Evolutionary conservation across 2,888 invertebrate species (phyloP).

Genomic region (Cryptus viduatorius): DNA sequence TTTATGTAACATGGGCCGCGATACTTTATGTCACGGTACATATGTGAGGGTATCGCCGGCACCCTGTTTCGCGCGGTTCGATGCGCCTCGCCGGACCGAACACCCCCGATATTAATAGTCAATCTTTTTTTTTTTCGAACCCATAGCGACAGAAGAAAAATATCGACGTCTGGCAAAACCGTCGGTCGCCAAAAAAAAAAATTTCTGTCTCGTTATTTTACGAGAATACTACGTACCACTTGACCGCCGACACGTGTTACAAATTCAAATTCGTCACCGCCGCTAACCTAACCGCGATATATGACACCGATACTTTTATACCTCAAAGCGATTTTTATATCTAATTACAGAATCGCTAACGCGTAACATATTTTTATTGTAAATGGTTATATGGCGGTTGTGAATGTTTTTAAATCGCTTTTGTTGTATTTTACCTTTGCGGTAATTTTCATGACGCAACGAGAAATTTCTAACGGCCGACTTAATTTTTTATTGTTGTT

Average conservation of each 20-base stretch:
- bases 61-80: conserved; percentile 31
- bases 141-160: conserved; percentile 23
- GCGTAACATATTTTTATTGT: not conserved
- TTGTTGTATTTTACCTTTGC: not conserved
- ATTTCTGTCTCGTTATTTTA: conserved; percentile 17
- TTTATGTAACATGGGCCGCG: no score
- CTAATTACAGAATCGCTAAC: conserved; percentile 28
- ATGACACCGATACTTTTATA: conserved; percentile 3
- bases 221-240: conserved; percentile 17
- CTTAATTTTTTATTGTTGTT: no score
- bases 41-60: no score
- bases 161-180: not conserved
- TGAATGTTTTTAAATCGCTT: conserved; percentile 14
- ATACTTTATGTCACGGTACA: no score
- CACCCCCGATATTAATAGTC: conserved; percentile 55
- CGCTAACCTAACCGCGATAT: conserved; percentile 18
- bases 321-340: conserved; percentile 27
- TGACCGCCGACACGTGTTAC: conserved; percentile 21
- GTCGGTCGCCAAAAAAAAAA: conserved; percentile 36
- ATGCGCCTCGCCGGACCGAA: conserved; percentile 45
- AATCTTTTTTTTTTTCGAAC: conserved; percentile 49
- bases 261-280: conserved; percentile 38
- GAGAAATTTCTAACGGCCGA: no score
- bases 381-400: conserved; percentile 13
- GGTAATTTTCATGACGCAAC: no score